Percentiles rank a stretch among this genome's conserved stretches.
Evolutionary conservation across 2,888 invertebrate genomes (phyloP).

Genomic region (Nemurella pictetii): DNA sequence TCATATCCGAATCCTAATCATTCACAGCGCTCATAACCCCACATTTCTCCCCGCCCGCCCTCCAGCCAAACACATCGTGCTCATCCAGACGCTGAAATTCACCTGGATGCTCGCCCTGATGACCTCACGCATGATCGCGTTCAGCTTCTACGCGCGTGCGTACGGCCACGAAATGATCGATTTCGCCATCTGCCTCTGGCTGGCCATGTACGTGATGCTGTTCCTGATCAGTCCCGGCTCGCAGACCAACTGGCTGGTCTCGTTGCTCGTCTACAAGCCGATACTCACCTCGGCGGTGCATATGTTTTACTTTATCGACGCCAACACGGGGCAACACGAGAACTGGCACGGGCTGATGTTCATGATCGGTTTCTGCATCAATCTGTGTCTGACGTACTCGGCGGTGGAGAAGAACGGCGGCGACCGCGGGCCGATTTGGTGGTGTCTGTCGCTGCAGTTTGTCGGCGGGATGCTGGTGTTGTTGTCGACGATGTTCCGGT

Average conservation of each 20-base stretch:
- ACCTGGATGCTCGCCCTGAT: not conserved
- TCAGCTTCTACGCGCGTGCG: not conserved
- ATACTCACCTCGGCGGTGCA: not conserved
- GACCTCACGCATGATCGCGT: not conserved
- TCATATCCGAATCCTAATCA: too few species aligned
- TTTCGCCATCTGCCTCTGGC: not conserved
- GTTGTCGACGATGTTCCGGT: not conserved
- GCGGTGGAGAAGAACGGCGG: not conserved
- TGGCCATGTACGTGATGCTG: not conserved
- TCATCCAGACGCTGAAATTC: not conserved
- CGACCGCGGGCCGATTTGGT: not conserved
- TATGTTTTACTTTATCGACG: not conserved
- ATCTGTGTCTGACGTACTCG: not conserved
- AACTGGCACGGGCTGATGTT: not conserved
- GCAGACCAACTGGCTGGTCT: not conserved
- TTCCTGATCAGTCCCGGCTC: not conserved
- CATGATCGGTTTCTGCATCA: not conserved
- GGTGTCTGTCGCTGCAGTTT: not conserved
- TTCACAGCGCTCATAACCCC: not conserved
- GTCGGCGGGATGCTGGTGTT: not conserved
- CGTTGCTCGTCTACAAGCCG: not conserved
- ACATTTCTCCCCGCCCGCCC: not conserved
- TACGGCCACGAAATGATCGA: not conserved
- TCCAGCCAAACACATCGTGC: not conserved
- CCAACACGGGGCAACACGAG: not conserved